A percentile compares a stretch with the other conserved stretches of the same genome.
Conservation (phyloP, 2,888 invertebrate genomes). For the Ophraella communa region DNA sequence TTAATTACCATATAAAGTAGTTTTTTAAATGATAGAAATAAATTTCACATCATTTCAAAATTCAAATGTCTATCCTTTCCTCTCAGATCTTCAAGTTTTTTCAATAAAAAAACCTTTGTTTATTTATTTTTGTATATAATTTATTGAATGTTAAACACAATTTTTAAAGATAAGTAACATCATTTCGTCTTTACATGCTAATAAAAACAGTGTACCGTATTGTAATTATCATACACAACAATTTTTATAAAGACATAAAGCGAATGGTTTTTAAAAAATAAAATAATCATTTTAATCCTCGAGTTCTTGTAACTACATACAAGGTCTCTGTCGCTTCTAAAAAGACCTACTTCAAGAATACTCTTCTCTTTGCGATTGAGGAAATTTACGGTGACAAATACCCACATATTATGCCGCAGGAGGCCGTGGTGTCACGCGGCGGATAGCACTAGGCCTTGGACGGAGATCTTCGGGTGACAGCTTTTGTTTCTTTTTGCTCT, state of each 20-base stretch:
- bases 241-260: neutral
- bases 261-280: neutral
- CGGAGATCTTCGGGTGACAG: slow-evolving; percentile 20
- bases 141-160: too few relatives aligned
- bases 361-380: slow-evolving; percentile 45
- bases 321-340: slow-evolving; percentile 40
- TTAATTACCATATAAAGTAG: too few relatives aligned
- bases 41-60: too few relatives aligned
- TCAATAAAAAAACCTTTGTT: too few relatives aligned
- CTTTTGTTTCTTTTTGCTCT: slow-evolving; percentile 20
- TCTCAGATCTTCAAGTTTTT: too few relatives aligned
- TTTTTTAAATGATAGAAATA: too few relatives aligned
- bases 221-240: too few relatives aligned
- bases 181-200: too few relatives aligned
- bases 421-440: slow-evolving; percentile 37
- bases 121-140: too few relatives aligned
- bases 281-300: neutral
- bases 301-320: slow-evolving; percentile 1
- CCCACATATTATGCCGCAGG: slow-evolving; percentile 55
- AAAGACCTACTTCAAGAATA: slow-evolving; percentile 37
- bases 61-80: too few relatives aligned
- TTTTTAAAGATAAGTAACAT: too few relatives aligned
- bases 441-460: slow-evolving; percentile 21
- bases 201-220: neutral
- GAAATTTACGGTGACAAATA: slow-evolving; percentile 59